A percentile compares a stretch with the other conserved stretches of the same genome.
phyloP scores from a whole-genome alignment of 2,113 vertebrate species.

The Hydrochoerus hydrochaeris region DNA sequence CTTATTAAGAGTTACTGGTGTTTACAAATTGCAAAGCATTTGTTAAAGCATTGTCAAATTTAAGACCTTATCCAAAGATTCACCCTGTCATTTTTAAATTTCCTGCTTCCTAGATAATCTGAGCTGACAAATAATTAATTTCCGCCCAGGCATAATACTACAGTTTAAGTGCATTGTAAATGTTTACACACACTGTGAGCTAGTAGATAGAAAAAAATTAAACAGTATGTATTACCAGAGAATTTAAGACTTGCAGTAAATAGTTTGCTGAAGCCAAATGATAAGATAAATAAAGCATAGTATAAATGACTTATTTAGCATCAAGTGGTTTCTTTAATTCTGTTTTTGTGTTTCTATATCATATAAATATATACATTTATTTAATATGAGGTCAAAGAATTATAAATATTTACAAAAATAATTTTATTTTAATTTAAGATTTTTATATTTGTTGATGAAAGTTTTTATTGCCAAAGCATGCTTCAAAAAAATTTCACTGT shows the following conservation, averaged over 20 bases:
- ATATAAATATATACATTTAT: too few relatives aligned
- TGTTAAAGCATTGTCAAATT: neutral
- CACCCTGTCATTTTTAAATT: constrained; percentile 55
- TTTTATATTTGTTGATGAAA: neutral
- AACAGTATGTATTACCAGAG: neutral
- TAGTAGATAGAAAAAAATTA: neutral
- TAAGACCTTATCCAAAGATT: constrained; percentile 8
- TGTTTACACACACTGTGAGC: neutral
- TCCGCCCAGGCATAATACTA: constrained; percentile 12
- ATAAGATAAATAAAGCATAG: neutral
- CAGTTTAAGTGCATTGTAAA: constrained; percentile 35
- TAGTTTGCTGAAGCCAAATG: neutral
- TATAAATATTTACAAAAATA: neutral
- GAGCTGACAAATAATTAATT: constrained; percentile 54
- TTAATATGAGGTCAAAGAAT: neutral
- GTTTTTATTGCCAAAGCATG: neutral
- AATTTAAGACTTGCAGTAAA: neutral
- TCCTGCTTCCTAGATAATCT: constrained; percentile 56
- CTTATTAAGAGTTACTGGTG: neutral
- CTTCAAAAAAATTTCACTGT: constrained; percentile 3
- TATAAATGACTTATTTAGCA: neutral
- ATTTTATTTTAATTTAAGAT: constrained; percentile 42
- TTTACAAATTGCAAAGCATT: constrained; percentile 26
- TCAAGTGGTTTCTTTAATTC: constrained; percentile 4
- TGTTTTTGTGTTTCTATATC: neutral